Evolutionary conservation across 2,113 vertebrate genomes (phyloP).

Genomic region (Semnornis frantzii): DNA sequence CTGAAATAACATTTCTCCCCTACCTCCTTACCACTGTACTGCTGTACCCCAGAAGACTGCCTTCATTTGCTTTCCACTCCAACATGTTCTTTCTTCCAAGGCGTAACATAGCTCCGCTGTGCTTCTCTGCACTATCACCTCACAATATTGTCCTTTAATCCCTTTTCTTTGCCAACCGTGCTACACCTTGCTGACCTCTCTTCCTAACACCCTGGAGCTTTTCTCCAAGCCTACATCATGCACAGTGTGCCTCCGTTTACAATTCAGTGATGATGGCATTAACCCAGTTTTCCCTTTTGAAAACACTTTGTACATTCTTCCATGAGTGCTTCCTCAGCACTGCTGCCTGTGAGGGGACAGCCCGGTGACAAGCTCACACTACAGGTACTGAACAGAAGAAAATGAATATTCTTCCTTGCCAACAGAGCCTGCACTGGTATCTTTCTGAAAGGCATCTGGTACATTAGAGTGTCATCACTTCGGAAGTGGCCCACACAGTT

Average conservation of each 20-base stretch:
- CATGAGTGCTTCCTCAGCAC: not conserved
- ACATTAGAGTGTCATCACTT: not conserved
- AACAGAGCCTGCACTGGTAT: not conserved
- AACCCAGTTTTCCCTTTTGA: not conserved
- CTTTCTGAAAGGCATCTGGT: not conserved
- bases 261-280: not conserved
- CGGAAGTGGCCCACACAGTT: not conserved
- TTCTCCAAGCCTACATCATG: not conserved
- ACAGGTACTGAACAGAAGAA: not conserved
- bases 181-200: not conserved
- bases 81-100: not conserved
- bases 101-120: not conserved
- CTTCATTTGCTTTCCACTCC: not conserved
- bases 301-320: not conserved
- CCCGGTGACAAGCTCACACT: not conserved
- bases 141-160: not conserved
- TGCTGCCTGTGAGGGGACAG: not conserved
- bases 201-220: not conserved
- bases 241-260: not conserved
- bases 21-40: not conserved
- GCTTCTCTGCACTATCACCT: not conserved
- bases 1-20: not conserved
- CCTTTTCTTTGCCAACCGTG: not conserved
- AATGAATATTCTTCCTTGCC: not conserved
- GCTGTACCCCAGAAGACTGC: accelerated